phyloP scores from a whole-genome alignment of 2,113 vertebrate genomes.

The Kryptolebias marmoratus region DNA sequence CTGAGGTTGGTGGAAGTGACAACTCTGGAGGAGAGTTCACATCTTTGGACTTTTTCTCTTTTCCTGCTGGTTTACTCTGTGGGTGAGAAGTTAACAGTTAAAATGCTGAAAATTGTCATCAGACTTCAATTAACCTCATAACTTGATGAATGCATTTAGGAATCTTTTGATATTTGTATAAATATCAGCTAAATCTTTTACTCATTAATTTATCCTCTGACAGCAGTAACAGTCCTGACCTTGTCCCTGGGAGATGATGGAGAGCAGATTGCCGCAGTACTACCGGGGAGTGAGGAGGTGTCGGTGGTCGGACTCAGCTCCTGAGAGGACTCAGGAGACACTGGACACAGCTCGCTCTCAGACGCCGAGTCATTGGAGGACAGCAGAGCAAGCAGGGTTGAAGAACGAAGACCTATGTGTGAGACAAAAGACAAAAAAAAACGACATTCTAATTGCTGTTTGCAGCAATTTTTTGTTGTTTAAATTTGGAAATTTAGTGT shows the following conservation, averaged over 20 bases:
- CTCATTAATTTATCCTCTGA: too few species aligned
- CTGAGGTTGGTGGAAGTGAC: slow-evolving; percentile 22
- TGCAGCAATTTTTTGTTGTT: too few species aligned
- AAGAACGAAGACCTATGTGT: slow-evolving; percentile 86
- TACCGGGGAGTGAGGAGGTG: slow-evolving; percentile 76
- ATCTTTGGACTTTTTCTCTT: slow-evolving; percentile 62
- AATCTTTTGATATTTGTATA: not conserved
- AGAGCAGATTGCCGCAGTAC: slow-evolving; percentile 79
- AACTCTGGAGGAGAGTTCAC: slow-evolving; percentile 34
- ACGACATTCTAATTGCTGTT: not conserved
- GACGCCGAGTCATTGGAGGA: slow-evolving; percentile 83
- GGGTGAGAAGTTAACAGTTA: not conserved
- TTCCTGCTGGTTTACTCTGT: slow-evolving; percentile 56
- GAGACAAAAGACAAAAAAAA: not conserved
- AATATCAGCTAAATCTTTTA: not conserved
- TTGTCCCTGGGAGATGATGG: slow-evolving; percentile 73
- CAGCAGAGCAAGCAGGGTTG: slow-evolving; percentile 88
- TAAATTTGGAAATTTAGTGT: too few species aligned
- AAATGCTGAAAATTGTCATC: too few species aligned
- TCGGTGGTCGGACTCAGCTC: slow-evolving; percentile 78
- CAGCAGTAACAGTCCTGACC: slow-evolving; percentile 45
- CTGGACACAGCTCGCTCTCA: slow-evolving; percentile 72
- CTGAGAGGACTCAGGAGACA: slow-evolving; percentile 67
- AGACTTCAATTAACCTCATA: not conserved
- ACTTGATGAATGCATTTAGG: not conserved